phyloP scores from a whole-genome alignment of 1,140 invertebrate species.

The Trissolcus basalis region DNA sequence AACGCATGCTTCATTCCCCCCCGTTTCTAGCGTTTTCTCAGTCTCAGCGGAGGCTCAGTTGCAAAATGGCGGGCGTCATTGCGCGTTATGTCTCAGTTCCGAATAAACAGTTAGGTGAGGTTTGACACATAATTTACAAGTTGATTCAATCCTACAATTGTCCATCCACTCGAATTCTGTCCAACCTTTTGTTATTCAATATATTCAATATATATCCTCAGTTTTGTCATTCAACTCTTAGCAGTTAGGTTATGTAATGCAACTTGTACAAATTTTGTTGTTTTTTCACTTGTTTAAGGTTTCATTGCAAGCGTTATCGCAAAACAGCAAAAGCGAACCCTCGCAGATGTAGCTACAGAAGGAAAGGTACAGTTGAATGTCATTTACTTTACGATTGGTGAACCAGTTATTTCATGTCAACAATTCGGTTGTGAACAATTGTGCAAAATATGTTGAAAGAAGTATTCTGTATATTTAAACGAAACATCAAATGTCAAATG shows the following conservation, averaged over 20 bases:
- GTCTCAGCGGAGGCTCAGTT: slow-evolving; percentile 19
- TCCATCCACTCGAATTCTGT: slow-evolving; percentile 29
- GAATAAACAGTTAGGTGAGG: slow-evolving; percentile 78
- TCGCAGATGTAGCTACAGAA: slow-evolving; percentile 70
- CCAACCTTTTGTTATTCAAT: slow-evolving; percentile 7
- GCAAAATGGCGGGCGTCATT: slow-evolving; percentile 79
- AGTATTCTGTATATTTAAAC: background rate
- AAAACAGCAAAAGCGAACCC: slow-evolving; percentile 63
- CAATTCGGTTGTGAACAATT: slow-evolving; percentile 2
- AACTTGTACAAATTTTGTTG: slow-evolving; percentile 44
- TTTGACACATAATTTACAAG: slow-evolving; percentile 18
- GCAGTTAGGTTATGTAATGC: slow-evolving; percentile 72
- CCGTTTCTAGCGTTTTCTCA: too few relatives aligned
- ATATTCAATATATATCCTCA: slow-evolving; percentile 1
- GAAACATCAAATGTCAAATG: slow-evolving; percentile 1
- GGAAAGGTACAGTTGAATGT: slow-evolving; percentile 66
- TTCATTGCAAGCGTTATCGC: slow-evolving; percentile 65
- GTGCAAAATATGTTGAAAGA: background rate
- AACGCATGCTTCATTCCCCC: too few relatives aligned
- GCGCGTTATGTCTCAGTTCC: slow-evolving; percentile 78
- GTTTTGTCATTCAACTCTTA: slow-evolving; percentile 6
- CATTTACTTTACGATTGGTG: background rate
- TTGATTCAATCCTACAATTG: slow-evolving; percentile 1
- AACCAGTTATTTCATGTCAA: background rate
- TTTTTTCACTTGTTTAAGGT: slow-evolving; percentile 59